A percentile compares a stretch with the other conserved stretches of the same genome.
Conservation (phyloP, 2,888 invertebrate genomes). For the Nysson spinosus region DNA sequence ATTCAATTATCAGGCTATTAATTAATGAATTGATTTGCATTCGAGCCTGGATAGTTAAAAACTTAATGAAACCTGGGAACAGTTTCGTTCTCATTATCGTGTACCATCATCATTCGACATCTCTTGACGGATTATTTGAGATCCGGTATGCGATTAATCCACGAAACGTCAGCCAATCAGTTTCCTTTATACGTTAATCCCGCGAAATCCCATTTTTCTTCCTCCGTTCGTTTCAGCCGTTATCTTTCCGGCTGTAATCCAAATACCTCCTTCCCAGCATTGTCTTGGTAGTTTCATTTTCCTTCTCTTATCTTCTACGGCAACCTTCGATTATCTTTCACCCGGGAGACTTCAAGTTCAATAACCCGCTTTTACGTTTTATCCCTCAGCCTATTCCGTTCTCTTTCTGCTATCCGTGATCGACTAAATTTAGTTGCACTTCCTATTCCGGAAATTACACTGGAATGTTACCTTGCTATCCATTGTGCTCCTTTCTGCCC, state of each 20-base stretch:
- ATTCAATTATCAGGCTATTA: no score
- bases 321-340: constrained; percentile 36
- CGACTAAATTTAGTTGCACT: constrained; percentile 47
- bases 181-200: constrained; percentile 23
- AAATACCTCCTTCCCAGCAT: constrained; percentile 28
- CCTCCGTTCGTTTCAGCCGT: no score
- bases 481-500: background rate
- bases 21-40: no score
- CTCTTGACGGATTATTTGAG: no score
- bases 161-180: no score
- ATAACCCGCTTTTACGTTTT: constrained; percentile 23
- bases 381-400: background rate
- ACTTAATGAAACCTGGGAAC: no score
- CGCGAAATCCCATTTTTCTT: constrained; percentile 29
- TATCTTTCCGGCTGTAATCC: constrained; percentile 46
- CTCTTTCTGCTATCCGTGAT: background rate
- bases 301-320: constrained; percentile 32
- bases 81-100: no score
- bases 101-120: no score
- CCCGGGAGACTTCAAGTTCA: constrained; percentile 11
- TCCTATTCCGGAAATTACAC: constrained; percentile 49
- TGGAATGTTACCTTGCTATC: constrained; percentile 28
- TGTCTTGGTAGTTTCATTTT: constrained; percentile 35
- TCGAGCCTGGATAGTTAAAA: no score
- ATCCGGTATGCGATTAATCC: no score